Base-by-base conservation (phyloP, 2,113 vertebrate species). In the Eurypyga helias region DNA sequence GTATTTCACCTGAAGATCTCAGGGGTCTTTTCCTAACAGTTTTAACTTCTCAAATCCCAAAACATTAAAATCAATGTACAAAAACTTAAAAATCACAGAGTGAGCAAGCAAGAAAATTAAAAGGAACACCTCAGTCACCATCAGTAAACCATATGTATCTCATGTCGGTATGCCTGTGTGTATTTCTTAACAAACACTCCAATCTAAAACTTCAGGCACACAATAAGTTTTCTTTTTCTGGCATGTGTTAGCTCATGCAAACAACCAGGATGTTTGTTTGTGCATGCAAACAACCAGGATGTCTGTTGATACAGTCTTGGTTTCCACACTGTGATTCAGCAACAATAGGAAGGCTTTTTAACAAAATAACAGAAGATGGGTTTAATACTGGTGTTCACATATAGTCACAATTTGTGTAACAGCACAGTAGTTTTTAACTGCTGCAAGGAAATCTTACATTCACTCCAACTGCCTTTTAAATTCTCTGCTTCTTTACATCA, bases 241-340 rank as follows among this genome's bases (percentile, higher is more conserved):
- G 46, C 10, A 10, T 7, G 24, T 45, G 33, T 33, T 55, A 77
- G 33, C 28, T 21, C 33, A 8, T 18, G 57, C 19, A 58, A 58
- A 65, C 17, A 52, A 31, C 6, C 0, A 3, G 9, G 7, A 24
- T 54, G 23, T 13, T 48, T 55, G 24, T 36, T 55, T 52, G 55
- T 38, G 29, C 13, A 8, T 18, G 57, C 19, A 58, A 58, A 65
- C 17, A 52, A 31, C 6, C 0, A 3, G 9, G 7, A 24, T 54
- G 23, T 13, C 52, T 55, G 24, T 36, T 66, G 64, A 38, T 38
- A n/a, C 2, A n/a, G 6, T 54, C 51, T 64, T 43, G 21, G 51
- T 31, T 80, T 49, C 41, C 20, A 49, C 38, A 11, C 33, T 78
- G 29, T 76, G 58, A 85, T 83, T 55, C 60, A 41, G 67, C 23